phyloP scores from a whole-genome alignment of 2,797 vertebrate genomes.

The Gobio occitaniae region DNA sequence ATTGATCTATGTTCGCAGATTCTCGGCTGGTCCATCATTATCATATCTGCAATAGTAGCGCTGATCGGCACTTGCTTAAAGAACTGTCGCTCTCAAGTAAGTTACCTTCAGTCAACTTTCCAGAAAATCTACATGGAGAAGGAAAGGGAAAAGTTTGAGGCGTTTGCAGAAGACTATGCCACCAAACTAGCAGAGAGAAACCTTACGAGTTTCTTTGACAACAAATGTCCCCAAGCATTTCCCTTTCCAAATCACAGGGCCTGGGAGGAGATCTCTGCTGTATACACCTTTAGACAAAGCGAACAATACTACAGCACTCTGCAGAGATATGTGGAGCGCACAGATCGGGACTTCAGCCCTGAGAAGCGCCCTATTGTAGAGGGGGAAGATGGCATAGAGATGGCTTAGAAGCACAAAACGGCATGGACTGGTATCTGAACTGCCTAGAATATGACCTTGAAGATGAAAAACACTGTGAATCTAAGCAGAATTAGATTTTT shows the following conservation, averaged over 20 bases:
- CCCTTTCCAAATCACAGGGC: slow-evolving; percentile 86
- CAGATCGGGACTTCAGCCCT: slow-evolving; percentile 66
- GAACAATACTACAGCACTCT: slow-evolving; percentile 90
- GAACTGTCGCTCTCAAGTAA: slow-evolving; percentile 90
- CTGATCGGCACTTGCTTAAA: slow-evolving; percentile 84
- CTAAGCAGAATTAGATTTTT: neutral
- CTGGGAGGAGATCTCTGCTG: slow-evolving; percentile 89
- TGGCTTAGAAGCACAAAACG: slow-evolving; percentile 25
- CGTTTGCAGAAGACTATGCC: slow-evolving; percentile 81
- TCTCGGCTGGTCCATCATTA: slow-evolving; percentile 89
- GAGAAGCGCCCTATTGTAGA: slow-evolving; percentile 76
- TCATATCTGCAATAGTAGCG: slow-evolving; percentile 73
- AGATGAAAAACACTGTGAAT: neutral
- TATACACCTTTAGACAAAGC: slow-evolving; percentile 79
- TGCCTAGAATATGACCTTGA: neutral
- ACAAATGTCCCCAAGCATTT: slow-evolving; percentile 79
- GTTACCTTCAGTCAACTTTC: slow-evolving; percentile 89
- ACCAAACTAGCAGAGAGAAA: slow-evolving; percentile 88
- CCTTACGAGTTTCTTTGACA: slow-evolving; percentile 90
- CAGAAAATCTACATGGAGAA: slow-evolving; percentile 87
- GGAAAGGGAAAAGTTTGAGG: slow-evolving; percentile 86
- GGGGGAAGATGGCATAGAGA: slow-evolving; percentile 49
- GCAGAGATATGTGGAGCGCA: slow-evolving; percentile 85
- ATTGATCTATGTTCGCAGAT: slow-evolving; percentile 75
- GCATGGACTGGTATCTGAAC: neutral